Conservation (phyloP, 2,797 vertebrate species). For the Falco concolor region DNA sequence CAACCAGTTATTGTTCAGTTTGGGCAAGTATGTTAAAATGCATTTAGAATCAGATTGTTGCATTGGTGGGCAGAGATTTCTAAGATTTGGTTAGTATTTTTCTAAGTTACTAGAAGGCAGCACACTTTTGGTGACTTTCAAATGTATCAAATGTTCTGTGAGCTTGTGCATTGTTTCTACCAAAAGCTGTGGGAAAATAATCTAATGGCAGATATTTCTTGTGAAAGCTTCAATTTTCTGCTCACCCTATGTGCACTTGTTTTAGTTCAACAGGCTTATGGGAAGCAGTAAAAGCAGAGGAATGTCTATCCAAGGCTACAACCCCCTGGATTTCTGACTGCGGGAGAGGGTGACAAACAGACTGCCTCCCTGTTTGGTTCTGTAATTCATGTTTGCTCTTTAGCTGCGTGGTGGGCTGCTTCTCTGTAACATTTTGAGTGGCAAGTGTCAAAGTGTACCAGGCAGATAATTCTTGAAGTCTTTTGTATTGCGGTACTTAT, state of each 20-base stretch:
- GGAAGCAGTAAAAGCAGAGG: background rate
- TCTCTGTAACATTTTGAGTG: background rate
- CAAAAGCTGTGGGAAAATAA: background rate
- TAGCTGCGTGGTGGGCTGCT: background rate
- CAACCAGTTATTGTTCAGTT: background rate
- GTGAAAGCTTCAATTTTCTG: background rate
- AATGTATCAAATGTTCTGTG: background rate
- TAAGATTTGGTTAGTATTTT: background rate
- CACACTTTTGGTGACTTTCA: background rate
- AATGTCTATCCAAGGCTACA: background rate
- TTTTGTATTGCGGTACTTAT: background rate
- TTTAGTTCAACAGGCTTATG: background rate
- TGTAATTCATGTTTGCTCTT: background rate
- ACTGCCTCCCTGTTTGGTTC: background rate
- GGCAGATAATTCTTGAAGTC: background rate
- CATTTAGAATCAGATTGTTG: background rate
- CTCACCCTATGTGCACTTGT: background rate
- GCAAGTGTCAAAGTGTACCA: background rate
- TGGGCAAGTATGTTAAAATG: background rate
- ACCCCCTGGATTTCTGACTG: background rate
- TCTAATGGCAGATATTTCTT: background rate
- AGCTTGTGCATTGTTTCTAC: background rate
- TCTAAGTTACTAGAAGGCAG: background rate
- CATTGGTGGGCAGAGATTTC: background rate
- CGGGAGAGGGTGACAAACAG: background rate